Evolutionary conservation across 2,113 vertebrate genomes (phyloP).

Genomic region (Chinchilla lanigera): DNA sequence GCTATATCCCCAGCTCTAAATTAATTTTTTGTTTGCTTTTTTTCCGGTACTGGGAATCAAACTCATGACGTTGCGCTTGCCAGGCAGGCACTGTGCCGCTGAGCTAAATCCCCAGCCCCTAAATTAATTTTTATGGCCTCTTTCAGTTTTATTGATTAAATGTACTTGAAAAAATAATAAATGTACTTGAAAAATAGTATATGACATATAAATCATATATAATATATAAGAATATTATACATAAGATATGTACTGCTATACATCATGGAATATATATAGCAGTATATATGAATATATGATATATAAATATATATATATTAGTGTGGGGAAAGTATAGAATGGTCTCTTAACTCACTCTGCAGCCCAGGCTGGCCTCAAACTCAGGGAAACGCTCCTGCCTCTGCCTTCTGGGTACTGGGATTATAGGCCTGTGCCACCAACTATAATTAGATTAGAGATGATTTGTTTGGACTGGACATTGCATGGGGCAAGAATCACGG

Average conservation of each 20-base stretch:
- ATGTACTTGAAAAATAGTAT: conserved; percentile 63
- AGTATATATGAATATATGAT: neutral
- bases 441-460: neutral
- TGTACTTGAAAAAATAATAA: conserved; percentile 76
- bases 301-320: neutral
- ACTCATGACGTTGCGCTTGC: neutral
- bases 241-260: too few relatives aligned
- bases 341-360: neutral
- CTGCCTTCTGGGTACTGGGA: neutral
- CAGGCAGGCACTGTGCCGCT: neutral
- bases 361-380: neutral
- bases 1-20: too few relatives aligned
- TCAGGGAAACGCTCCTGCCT: neutral
- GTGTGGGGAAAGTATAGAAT: neutral
- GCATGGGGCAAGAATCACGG: neutral
- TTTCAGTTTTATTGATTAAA: conserved; percentile 75
- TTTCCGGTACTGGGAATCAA: too few relatives aligned
- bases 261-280: too few relatives aligned
- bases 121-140: conserved; percentile 26
- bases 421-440: neutral
- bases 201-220: neutral
- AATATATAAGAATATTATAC: neutral
- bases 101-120: neutral
- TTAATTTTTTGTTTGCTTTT: too few relatives aligned
- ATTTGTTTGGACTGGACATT: neutral